A percentile compares a stretch with the other conserved stretches of the same genome.
These are phyloP conservation scores for Aplochiton taeniatus DNA, from an alignment of 2,797 vertebrate species.

Conservation along the genomic window DNA sequence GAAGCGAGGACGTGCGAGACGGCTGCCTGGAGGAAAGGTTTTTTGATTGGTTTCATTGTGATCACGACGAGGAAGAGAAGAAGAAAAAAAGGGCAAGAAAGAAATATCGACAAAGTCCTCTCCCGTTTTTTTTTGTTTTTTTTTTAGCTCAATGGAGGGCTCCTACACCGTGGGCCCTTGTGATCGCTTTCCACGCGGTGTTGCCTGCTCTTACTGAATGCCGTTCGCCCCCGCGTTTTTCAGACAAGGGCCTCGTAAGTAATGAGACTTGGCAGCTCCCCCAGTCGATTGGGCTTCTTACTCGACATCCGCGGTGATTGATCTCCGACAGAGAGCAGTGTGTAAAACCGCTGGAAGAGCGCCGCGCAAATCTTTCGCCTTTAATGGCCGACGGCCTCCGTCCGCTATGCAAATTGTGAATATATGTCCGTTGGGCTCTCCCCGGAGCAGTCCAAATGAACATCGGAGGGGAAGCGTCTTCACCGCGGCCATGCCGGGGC, in stretches of 20 bases:
- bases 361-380: conserved; percentile 17
- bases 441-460: neutral
- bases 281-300: conserved; percentile 19
- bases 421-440: neutral
- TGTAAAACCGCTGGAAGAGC: neutral
- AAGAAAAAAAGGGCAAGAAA: too few relatives aligned
- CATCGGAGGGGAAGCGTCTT: neutral
- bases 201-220: too few relatives aligned
- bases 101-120: too few relatives aligned
- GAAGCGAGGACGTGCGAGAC: too few relatives aligned
- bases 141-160: too few relatives aligned
- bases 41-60: too few relatives aligned
- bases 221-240: too few relatives aligned
- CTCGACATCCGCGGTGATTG: conserved; percentile 1
- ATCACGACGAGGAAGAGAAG: too few relatives aligned
- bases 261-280: conserved; percentile 1
- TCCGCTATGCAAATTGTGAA: conserved; percentile 19
- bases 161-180: too few relatives aligned
- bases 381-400: conserved; percentile 5
- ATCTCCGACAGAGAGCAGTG: conserved; percentile 4
- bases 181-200: too few relatives aligned
- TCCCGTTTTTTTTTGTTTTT: too few relatives aligned
- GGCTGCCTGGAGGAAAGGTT: too few relatives aligned
- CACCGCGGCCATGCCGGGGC: neutral
- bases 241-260: neutral